Conservation (phyloP, 2,797 vertebrate genomes). For the Apodemus agrarius region DNA sequence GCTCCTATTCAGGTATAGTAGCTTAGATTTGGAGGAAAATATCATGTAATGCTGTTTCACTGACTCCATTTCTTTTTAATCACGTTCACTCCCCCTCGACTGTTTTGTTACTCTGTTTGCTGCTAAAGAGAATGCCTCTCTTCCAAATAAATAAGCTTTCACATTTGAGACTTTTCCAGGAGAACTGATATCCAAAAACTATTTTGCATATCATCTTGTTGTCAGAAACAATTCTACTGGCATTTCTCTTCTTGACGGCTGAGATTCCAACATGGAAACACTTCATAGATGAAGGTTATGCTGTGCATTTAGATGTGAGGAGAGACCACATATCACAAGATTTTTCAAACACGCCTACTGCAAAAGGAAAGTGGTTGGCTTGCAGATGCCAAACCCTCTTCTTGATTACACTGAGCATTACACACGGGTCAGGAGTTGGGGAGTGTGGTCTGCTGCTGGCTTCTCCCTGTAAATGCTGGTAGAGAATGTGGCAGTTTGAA, state of each 20-base stretch:
- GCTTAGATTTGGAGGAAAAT: constrained; percentile 60
- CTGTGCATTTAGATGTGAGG: constrained; percentile 71
- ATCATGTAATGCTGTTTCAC: constrained; percentile 44
- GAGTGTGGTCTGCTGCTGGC: neutral
- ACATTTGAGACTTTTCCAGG: constrained; percentile 66
- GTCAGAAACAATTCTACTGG: constrained; percentile 54
- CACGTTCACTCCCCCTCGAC: neutral
- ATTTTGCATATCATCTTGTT: constrained; percentile 52
- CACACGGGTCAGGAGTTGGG: neutral
- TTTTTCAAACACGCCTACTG: neutral
- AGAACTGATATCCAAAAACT: constrained; percentile 39
- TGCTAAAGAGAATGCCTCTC: constrained; percentile 38
- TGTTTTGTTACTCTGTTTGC: constrained; percentile 74
- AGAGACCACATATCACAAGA: neutral
- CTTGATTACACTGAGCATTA: neutral
- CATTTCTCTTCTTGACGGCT: neutral
- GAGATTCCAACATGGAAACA: constrained; percentile 48
- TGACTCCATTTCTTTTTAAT: constrained; percentile 71
- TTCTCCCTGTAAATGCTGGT: neutral
- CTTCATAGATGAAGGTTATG: constrained; percentile 55
- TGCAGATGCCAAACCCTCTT: neutral
- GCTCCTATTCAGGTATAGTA: constrained; percentile 60
- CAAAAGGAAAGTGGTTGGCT: constrained; percentile 38
- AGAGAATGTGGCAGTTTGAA: neutral
- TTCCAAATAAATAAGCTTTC: constrained; percentile 61